These are phyloP conservation scores for Rhagoletis zephyria DNA, from an alignment of 1,140 invertebrate species.

Conservation along the genomic window DNA sequence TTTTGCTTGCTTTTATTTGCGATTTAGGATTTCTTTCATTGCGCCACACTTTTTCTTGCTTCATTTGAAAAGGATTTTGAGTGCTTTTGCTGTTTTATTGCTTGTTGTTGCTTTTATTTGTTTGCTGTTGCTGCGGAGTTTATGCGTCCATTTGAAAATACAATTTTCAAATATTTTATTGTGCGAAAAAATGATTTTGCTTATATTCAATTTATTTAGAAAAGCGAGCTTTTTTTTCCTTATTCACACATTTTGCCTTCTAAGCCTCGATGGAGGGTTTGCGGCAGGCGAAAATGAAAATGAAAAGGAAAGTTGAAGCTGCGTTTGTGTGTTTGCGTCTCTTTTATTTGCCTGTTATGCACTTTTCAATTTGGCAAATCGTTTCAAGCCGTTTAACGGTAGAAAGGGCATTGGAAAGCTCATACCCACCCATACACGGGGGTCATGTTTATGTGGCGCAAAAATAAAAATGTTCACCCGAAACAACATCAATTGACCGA, in stretches of 20 bases:
- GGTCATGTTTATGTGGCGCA: constrained; percentile 28
- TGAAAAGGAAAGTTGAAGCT: constrained; percentile 46
- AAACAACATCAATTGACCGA: constrained; percentile 52
- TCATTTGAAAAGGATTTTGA: not conserved
- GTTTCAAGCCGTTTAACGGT: constrained; percentile 2
- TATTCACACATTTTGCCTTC: not conserved
- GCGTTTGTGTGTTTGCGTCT: not conserved
- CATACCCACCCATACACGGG: not conserved
- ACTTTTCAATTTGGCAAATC: constrained; percentile 43
- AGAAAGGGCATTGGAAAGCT: no score
- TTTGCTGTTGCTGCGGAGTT: constrained; percentile 49
- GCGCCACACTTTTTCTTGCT: not conserved
- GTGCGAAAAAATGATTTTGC: constrained; percentile 72
- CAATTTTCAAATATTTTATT: constrained; percentile 68
- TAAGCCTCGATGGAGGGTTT: not conserved
- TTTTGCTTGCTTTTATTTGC: constrained; percentile 25
- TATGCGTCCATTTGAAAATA: constrained; percentile 48
- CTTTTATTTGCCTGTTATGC: constrained; percentile 12
- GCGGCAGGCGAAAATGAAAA: not conserved
- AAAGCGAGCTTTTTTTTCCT: not conserved
- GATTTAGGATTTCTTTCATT: not conserved
- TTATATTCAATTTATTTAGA: constrained; percentile 71
- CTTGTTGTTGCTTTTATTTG: constrained; percentile 12
- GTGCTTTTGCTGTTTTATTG: not conserved
- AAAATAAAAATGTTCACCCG: constrained; percentile 7